These are phyloP conservation scores for Dasysyrphus tricinctus DNA, from an alignment of 2,888 invertebrate species.

Conservation along the genomic window DNA sequence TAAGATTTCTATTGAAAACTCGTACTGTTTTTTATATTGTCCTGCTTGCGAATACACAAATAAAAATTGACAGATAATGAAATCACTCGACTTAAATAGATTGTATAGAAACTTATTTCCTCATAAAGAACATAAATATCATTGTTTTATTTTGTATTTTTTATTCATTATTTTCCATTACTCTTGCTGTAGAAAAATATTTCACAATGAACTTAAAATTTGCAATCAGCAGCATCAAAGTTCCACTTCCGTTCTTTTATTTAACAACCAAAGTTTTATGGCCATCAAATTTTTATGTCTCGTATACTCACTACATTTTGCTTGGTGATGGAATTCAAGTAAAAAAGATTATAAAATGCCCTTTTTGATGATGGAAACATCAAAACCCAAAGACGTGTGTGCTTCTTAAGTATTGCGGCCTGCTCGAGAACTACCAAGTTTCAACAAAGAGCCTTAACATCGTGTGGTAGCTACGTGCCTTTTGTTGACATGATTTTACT, in stretches of 20 bases:
- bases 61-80: not conserved
- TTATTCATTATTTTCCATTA: slow-evolving; percentile 36
- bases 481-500: slow-evolving; percentile 61
- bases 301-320: slow-evolving; percentile 46
- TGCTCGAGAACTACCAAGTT: slow-evolving; percentile 53
- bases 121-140: slow-evolving; percentile 36
- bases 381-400: slow-evolving; percentile 36
- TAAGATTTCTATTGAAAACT: no score
- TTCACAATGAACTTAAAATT: slow-evolving; percentile 65
- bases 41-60: no score
- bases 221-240: slow-evolving; percentile 37
- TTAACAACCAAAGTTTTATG: slow-evolving; percentile 62
- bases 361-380: slow-evolving; percentile 36
- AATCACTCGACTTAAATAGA: not conserved
- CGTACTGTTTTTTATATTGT: no score
- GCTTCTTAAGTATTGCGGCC: slow-evolving; percentile 20
- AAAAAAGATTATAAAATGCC: slow-evolving; percentile 46
- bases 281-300: slow-evolving; percentile 69
- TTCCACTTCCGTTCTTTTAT: not conserved
- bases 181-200: slow-evolving; percentile 61
- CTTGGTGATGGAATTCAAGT: slow-evolving; percentile 29
- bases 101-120: not conserved
- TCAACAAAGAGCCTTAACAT: slow-evolving; percentile 39
- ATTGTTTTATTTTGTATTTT: slow-evolving; percentile 30
- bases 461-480: slow-evolving; percentile 50